Evolutionary conservation across 2,797 vertebrate species (phyloP).

Genomic region (Chromobotia macracanthus): DNA sequence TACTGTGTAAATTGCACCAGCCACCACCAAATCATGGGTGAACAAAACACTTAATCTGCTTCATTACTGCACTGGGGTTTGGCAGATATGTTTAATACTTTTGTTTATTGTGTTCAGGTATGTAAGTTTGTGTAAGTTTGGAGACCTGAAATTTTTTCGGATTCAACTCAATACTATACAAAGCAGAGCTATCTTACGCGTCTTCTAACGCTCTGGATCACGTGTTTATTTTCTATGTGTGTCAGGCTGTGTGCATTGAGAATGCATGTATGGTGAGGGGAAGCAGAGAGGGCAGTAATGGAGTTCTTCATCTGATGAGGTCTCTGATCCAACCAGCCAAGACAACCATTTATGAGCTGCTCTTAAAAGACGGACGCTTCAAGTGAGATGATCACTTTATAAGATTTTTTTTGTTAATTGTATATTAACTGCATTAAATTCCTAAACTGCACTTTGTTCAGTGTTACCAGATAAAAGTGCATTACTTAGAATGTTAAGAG

Average conservation of each 20-base stretch:
- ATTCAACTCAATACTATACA: neutral
- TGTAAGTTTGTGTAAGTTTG: too few species aligned
- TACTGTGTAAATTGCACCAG: conserved; percentile 37
- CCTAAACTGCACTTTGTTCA: too few species aligned
- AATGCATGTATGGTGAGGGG: conserved; percentile 93
- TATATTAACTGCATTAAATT: neutral
- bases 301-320: conserved; percentile 85
- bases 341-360: conserved; percentile 80
- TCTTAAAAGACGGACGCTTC: conserved; percentile 87
- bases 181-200: neutral
- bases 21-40: conserved; percentile 34
- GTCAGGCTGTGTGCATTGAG: conserved; percentile 92
- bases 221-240: conserved; percentile 9
- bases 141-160: neutral
- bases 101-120: conserved; percentile 21
- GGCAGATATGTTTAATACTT: conserved; percentile 35
- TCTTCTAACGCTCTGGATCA: neutral
- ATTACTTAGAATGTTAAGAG: too few species aligned
- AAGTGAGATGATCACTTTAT: conserved; percentile 76
- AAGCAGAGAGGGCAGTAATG: conserved; percentile 91
- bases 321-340: conserved; percentile 87
- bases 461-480: too few species aligned
- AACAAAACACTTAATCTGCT: conserved; percentile 53
- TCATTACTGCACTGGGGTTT: conserved; percentile 49
- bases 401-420: neutral